Percentiles rank a stretch among this genome's conserved stretches.
These are phyloP conservation scores for Allacma fusca DNA, from an alignment of 2,888 invertebrate genomes.

Conservation along the genomic window DNA sequence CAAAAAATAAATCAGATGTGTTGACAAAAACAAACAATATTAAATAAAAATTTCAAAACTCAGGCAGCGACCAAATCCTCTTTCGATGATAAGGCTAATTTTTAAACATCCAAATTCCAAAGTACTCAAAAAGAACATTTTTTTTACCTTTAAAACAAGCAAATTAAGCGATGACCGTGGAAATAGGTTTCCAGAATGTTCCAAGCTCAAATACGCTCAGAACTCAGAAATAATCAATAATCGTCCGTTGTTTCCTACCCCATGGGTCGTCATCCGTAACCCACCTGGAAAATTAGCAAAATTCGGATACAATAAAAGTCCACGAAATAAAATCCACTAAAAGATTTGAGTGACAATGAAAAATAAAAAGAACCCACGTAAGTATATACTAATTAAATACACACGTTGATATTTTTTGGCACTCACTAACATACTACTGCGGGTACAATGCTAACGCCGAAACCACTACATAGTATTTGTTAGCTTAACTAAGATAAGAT, in stretches of 20 bases:
- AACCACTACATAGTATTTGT: too few species aligned
- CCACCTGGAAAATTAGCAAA: neutral
- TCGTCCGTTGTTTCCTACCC: slow-evolving; percentile 17
- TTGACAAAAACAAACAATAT: too few species aligned
- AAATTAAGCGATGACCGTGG: neutral
- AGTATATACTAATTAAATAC: too few species aligned
- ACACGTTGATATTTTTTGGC: too few species aligned
- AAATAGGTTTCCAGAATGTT: neutral
- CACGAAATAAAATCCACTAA: neutral
- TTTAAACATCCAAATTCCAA: too few species aligned
- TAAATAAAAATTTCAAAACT: neutral
- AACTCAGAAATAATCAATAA: slow-evolving; percentile 8
- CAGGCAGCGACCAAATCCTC: neutral
- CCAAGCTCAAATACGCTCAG: too few species aligned
- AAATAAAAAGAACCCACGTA: too few species aligned
- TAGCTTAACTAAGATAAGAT: too few species aligned
- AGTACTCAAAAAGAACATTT: too few species aligned
- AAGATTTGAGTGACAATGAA: neutral
- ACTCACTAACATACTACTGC: too few species aligned
- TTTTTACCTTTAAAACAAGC: neutral
- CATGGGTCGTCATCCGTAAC: slow-evolving; percentile 19
- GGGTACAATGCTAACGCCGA: too few species aligned
- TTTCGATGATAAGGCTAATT: too few species aligned
- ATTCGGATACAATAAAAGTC: neutral
- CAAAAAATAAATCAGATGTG: neutral